These are phyloP conservation scores for Sakesphorus luctuosus DNA, from an alignment of 2,113 vertebrate genomes.

Conservation along the genomic window DNA sequence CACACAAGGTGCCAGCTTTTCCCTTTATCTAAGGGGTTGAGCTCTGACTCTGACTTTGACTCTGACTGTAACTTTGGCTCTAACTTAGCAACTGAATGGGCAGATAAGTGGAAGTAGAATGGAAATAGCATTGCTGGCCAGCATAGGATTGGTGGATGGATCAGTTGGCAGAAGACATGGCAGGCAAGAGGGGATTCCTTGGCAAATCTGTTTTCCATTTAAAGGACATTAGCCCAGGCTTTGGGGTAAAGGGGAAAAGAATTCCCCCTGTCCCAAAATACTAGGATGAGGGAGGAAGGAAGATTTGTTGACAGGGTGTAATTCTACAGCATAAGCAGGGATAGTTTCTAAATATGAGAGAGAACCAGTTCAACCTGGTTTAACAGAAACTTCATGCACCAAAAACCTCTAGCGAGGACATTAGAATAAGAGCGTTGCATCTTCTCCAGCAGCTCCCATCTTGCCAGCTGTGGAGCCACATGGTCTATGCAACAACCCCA, in stretches of 20 bases:
- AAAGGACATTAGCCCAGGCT: neutral
- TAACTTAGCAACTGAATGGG: neutral
- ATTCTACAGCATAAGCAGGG: constrained; percentile 31
- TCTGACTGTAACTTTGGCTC: neutral
- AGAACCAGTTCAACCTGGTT: constrained; percentile 66
- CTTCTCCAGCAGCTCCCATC: neutral
- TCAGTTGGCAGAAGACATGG: neutral
- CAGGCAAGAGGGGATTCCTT: neutral
- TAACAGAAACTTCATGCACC: constrained; percentile 59
- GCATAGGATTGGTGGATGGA: neutral
- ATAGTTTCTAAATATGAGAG: constrained; percentile 37
- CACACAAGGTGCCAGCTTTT: neutral
- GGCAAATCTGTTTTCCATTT: neutral
- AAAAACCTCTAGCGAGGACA: constrained; percentile 7
- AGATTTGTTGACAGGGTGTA: constrained; percentile 21
- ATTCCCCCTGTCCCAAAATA: neutral
- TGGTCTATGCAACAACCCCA: neutral
- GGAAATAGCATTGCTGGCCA: neutral
- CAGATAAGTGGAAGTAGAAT: neutral
- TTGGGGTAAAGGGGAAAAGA: neutral
- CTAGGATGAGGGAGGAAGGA: neutral
- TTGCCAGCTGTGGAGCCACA: neutral
- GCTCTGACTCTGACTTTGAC: neutral
- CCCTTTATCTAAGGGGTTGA: neutral
- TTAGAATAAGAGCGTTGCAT: neutral